These are phyloP conservation scores for Lasioglossum villosulum DNA, from an alignment of 2,888 invertebrate species.

Conservation along the genomic window DNA sequence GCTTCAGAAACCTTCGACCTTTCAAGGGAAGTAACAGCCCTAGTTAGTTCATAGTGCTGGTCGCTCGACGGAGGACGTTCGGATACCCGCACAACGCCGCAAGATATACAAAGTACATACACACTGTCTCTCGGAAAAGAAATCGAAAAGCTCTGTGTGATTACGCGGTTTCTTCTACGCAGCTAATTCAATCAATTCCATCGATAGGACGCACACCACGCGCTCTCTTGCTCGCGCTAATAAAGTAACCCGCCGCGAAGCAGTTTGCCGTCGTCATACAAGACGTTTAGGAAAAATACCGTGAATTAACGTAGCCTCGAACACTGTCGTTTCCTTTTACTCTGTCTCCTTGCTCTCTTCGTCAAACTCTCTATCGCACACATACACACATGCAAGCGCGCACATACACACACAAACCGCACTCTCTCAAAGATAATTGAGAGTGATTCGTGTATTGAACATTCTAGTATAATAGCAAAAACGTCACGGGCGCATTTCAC, in stretches of 20 bases:
- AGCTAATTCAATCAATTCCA: conserved; percentile 46
- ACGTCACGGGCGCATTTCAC: conserved; percentile 62
- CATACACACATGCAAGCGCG: neutral
- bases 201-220: conserved; percentile 41
- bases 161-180: neutral
- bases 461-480: conserved; percentile 15
- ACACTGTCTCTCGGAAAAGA: neutral
- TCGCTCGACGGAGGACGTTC: neutral
- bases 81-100: neutral
- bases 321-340: neutral
- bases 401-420: neutral
- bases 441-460: conserved; percentile 36
- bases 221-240: neutral
- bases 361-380: too few relatives aligned
- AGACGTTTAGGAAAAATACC: conserved; percentile 35
- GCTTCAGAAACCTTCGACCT: too few relatives aligned
- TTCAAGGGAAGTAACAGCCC: too few relatives aligned
- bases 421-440: conserved; percentile 29
- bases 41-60: too few relatives aligned
- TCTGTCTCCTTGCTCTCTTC: neutral
- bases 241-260: conserved; percentile 19
- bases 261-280: conserved; percentile 3
- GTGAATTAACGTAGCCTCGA: conserved; percentile 38
- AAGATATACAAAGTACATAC: neutral
- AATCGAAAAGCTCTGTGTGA: conserved; percentile 5